Evolutionary conservation across 2,888 invertebrate genomes (phyloP).

Genomic region (Chymomyza fuscimana): DNA sequence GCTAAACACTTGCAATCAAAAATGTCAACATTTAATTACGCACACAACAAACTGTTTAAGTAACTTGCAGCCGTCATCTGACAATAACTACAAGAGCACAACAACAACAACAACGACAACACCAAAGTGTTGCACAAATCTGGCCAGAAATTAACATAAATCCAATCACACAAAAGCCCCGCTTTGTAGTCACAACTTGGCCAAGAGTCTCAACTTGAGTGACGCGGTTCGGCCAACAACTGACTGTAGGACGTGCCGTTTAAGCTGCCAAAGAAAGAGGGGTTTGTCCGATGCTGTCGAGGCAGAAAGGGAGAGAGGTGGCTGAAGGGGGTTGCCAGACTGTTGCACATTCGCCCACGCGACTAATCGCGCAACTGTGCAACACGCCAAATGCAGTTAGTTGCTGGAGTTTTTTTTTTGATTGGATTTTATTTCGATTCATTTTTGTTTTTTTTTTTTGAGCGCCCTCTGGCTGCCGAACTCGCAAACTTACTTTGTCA

Average conservation of each 20-base stretch:
- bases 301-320: not conserved
- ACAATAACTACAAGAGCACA: constrained; percentile 39
- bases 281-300: not conserved
- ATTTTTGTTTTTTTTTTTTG: not conserved
- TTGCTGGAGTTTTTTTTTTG: constrained; percentile 44
- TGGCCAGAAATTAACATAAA: constrained; percentile 73
- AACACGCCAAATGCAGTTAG: constrained; percentile 65
- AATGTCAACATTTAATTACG: constrained; percentile 72
- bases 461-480: not conserved
- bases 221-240: not conserved
- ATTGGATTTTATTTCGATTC: constrained; percentile 40
- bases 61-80: constrained; percentile 39
- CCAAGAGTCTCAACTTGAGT: constrained; percentile 32
- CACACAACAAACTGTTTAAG: constrained; percentile 69
- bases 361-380: constrained; percentile 62
- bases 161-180: constrained; percentile 70
- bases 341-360: constrained; percentile 71
- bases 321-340: constrained; percentile 55
- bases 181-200: constrained; percentile 39
- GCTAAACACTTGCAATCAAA: constrained; percentile 59
- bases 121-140: constrained; percentile 66
- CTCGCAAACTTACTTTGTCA: not conserved
- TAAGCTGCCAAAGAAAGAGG: constrained; percentile 38
- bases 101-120: constrained; percentile 51
- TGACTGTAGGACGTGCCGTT: constrained; percentile 57